Evolutionary conservation across 2,113 vertebrate species (phyloP).

Genomic region (Orycteropus afer): DNA sequence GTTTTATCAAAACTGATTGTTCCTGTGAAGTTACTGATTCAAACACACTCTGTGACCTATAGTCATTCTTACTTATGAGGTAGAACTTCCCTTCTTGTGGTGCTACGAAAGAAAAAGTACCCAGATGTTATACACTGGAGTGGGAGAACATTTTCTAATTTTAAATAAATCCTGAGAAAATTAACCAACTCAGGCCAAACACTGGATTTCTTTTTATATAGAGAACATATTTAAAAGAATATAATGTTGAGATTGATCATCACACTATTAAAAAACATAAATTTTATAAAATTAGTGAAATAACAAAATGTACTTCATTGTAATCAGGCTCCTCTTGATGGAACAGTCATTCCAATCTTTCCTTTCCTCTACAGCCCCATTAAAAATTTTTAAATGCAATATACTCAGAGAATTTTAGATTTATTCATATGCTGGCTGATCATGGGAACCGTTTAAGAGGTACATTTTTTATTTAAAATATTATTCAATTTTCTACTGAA

Average conservation of each 20-base stretch:
- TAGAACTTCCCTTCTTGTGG: neutral
- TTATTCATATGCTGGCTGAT: neutral
- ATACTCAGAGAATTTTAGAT: neutral
- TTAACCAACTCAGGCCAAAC: neutral
- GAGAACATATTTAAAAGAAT: neutral
- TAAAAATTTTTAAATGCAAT: neutral
- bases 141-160: neutral
- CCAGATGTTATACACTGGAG: neutral
- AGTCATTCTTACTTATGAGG: neutral
- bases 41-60: neutral
- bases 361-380: neutral
- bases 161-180: neutral
- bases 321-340: neutral
- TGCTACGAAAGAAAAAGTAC: neutral
- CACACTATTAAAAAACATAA: neutral
- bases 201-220: neutral
- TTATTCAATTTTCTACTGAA: neutral
- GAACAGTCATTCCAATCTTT: neutral
- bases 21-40: neutral
- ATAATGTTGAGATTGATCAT: neutral
- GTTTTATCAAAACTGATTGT: neutral
- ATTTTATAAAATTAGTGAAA: neutral
- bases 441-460: neutral
- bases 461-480: conserved; percentile 1
- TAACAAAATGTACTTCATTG: neutral